Percentiles rank a stretch among this genome's conserved stretches.
Evolutionary conservation across 23 tunicate genomes (phyloP).

Genomic region (Pegea sp.): DNA sequence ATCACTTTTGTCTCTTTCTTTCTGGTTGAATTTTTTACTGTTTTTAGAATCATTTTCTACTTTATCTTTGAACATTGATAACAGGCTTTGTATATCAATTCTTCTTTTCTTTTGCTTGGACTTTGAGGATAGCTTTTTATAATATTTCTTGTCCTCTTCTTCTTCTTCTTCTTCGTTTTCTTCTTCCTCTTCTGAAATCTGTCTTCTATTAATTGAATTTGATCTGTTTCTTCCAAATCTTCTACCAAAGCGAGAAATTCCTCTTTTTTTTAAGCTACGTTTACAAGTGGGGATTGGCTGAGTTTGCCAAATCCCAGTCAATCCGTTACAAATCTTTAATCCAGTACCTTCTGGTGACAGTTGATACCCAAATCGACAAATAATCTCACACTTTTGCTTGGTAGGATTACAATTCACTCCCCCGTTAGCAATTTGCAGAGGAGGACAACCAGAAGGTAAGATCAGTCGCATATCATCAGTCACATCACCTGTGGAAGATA

Average conservation of each 20-base stretch:
- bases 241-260: too few relatives aligned
- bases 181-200: not conserved
- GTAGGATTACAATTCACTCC: not conserved
- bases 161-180: conserved; percentile 1
- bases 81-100: not conserved
- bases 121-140: not conserved
- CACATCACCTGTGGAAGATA: not conserved
- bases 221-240: too few relatives aligned
- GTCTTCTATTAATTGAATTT: not conserved
- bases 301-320: not conserved
- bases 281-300: not conserved
- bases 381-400: not conserved
- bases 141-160: not conserved
- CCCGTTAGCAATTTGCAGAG: not conserved
- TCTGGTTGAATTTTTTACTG: too few relatives aligned
- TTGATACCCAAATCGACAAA: not conserved
- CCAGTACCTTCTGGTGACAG: not conserved
- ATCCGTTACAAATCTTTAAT: not conserved
- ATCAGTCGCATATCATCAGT: not conserved
- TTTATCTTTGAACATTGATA: not conserved
- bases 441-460: not conserved
- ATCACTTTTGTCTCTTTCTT: too few relatives aligned
- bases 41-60: not conserved
- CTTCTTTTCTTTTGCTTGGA: not conserved
- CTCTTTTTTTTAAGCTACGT: too few relatives aligned